Base-by-base conservation (phyloP, 2,113 vertebrate species). In the Lasiurus borealis region DNA sequence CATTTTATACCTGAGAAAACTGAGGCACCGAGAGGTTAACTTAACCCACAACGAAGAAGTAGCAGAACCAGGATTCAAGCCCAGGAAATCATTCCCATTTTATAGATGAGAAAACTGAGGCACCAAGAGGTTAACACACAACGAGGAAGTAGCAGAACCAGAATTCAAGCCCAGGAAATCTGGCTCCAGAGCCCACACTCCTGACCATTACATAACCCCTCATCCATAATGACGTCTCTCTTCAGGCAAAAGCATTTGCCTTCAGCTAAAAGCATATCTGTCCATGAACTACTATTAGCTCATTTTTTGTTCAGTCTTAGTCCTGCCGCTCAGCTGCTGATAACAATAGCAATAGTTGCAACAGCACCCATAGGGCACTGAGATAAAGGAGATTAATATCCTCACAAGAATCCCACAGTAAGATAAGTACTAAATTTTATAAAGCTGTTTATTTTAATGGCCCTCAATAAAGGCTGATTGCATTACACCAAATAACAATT, bases 401-500 rank as follows among this genome's bases (percentile, higher is more conserved):
- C 44, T 96, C 82, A 52, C 8, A 83, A 82, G 71, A 92, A 88
- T 31, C 48, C 57, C 48, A 85, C 29, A 85, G 31, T 57, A 87
- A 76, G 83, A 85, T 19, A 12, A 57, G 27, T 36, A 92, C 52
- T 52, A 50, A 92, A 94, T 90, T 93, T 92, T 82, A 94, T 34
- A 91, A 90, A 81, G 31, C 34, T 84, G 34, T 85, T 94, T 86
- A 50, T 90, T 86, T 96, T 94, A 95, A 96, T 91, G 59, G 25
- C 29, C 54, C 46, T 96, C 78, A 86, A 89, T 89, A 80, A 97
- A 93, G 16, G 36, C 6, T 95, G 50, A 94, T 0, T 94, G 57
- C 19, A 96, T 86, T 80, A 95, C 8, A 71, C 44, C 68, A 93
- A 95, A 95, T 59, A 96, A 96, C 66, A 92, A 84, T 93, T 86